A percentile compares a stretch with the other conserved stretches of the same genome.
These are phyloP conservation scores for Gymnoscopelus microlampas DNA, from an alignment of 2,797 vertebrate genomes.

Conservation along the genomic window DNA sequence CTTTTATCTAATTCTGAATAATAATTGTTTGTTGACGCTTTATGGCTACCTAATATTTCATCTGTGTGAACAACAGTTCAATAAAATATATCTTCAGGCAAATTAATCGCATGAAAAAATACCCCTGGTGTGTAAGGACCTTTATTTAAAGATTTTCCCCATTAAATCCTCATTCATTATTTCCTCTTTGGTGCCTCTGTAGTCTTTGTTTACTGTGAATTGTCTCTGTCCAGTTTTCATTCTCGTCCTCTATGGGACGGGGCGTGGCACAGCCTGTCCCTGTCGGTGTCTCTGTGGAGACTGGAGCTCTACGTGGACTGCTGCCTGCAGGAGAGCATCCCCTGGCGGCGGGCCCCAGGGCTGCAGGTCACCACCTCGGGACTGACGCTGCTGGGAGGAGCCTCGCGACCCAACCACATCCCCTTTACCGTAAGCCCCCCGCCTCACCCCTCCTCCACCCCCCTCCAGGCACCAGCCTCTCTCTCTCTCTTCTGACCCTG, in stretches of 20 bases:
- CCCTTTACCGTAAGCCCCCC: constrained; percentile 68
- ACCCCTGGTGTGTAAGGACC: too few relatives aligned
- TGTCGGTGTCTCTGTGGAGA: constrained; percentile 25
- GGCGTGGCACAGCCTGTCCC: constrained; percentile 34
- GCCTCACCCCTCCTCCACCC: constrained; percentile 14
- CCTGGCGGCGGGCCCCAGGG: constrained; percentile 17
- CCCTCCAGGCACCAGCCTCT: constrained; percentile 32
- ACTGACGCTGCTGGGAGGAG: constrained; percentile 42
- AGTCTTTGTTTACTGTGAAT: neutral
- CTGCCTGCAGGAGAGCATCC: constrained; percentile 35
- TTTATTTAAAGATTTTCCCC: too few relatives aligned
- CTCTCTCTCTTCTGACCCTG: constrained; percentile 60
- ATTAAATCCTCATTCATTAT: too few relatives aligned
- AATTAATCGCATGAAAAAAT: too few relatives aligned
- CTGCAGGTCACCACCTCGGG: constrained; percentile 7
- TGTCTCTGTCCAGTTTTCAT: constrained; percentile 30
- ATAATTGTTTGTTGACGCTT: too few relatives aligned
- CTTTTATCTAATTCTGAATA: too few relatives aligned
- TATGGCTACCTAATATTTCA: too few relatives aligned
- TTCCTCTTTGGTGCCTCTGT: neutral
- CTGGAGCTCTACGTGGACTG: constrained; percentile 39
- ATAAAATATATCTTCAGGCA: too few relatives aligned
- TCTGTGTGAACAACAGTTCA: too few relatives aligned
- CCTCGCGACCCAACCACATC: constrained; percentile 26
- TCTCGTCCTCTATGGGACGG: constrained; percentile 39